Conservation (phyloP, 2,888 invertebrate species). For the Aporophyla nigra region DNA sequence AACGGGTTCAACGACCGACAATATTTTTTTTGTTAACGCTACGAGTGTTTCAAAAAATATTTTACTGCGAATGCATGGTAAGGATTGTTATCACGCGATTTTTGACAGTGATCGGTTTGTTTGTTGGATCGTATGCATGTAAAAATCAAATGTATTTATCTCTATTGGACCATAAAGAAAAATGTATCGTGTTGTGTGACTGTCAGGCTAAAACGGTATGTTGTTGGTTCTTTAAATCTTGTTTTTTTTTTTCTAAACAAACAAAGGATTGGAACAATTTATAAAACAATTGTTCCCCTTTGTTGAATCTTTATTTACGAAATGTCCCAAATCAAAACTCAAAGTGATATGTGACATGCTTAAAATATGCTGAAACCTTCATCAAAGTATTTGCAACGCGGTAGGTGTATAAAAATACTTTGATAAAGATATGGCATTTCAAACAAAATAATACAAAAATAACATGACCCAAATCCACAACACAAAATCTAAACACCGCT, state of each 20-base stretch:
- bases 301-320: too few relatives aligned
- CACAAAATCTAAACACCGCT: conserved; percentile 9
- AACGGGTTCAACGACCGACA: conserved; percentile 51
- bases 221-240: too few relatives aligned
- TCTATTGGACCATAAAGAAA: background rate
- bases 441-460: background rate
- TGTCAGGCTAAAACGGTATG: background rate
- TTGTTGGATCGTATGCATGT: conserved; percentile 41
- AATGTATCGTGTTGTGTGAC: background rate
- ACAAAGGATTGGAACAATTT: background rate
- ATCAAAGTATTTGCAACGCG: too few relatives aligned
- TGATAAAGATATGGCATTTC: background rate
- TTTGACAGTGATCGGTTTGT: conserved; percentile 48
- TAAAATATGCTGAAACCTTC: too few relatives aligned
- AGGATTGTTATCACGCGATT: conserved; percentile 50
- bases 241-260: background rate
- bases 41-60: conserved; percentile 27
- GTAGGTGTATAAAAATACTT: too few relatives aligned
- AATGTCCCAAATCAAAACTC: too few relatives aligned
- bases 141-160: conserved; percentile 15
- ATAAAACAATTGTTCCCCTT: background rate
- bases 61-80: conserved; percentile 21
- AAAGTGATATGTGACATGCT: background rate
- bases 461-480: conserved; percentile 8
- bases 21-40: conserved; percentile 31